Evolutionary conservation across 2,113 vertebrate genomes (phyloP).

Genomic region (Salvelinus namaycush): DNA sequence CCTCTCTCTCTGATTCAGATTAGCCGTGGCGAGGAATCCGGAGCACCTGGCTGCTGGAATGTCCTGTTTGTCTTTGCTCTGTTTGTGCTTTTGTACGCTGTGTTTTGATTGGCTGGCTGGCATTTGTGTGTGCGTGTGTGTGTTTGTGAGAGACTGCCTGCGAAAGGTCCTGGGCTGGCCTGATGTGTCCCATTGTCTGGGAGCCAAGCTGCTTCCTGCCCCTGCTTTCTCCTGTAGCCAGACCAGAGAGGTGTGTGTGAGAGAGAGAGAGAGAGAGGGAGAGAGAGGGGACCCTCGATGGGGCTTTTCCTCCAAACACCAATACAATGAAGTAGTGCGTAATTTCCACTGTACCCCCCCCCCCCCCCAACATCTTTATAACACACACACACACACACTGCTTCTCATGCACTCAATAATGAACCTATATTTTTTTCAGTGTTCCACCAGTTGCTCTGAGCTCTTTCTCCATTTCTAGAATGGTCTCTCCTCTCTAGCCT

Average conservation of each 20-base stretch:
- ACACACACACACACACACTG: slow-evolving; percentile 1
- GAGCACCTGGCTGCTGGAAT: slow-evolving; percentile 80
- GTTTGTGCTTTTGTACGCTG: slow-evolving; percentile 49
- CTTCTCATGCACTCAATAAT: slow-evolving; percentile 38
- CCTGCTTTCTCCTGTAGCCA: slow-evolving; percentile 59
- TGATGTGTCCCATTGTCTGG: slow-evolving; percentile 81
- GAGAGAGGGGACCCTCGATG: slow-evolving; percentile 68
- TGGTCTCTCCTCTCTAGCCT: background rate
- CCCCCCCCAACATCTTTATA: background rate
- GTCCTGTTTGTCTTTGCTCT: slow-evolving; percentile 82
- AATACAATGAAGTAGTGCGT: slow-evolving; percentile 76
- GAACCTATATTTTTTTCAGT: slow-evolving; percentile 4
- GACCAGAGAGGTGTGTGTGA: slow-evolving; percentile 12
- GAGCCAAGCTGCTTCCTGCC: slow-evolving; percentile 79
- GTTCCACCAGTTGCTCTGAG: slow-evolving; percentile 4
- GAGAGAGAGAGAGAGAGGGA: slow-evolving; percentile 37
- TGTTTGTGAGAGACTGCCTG: slow-evolving; percentile 45
- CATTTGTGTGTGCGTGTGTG: slow-evolving; percentile 45
- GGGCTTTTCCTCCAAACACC: slow-evolving; percentile 73
- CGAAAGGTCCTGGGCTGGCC: slow-evolving; percentile 73
- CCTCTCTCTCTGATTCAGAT: slow-evolving; percentile 74
- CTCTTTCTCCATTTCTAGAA: slow-evolving; percentile 1
- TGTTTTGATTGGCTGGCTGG: slow-evolving; percentile 58
- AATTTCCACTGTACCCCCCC: slow-evolving; percentile 66
- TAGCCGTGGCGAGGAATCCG: slow-evolving; percentile 75